Evolutionary conservation across 2,113 vertebrate genomes (phyloP).

Genomic region (Gymnobelideus leadbeateri): DNA sequence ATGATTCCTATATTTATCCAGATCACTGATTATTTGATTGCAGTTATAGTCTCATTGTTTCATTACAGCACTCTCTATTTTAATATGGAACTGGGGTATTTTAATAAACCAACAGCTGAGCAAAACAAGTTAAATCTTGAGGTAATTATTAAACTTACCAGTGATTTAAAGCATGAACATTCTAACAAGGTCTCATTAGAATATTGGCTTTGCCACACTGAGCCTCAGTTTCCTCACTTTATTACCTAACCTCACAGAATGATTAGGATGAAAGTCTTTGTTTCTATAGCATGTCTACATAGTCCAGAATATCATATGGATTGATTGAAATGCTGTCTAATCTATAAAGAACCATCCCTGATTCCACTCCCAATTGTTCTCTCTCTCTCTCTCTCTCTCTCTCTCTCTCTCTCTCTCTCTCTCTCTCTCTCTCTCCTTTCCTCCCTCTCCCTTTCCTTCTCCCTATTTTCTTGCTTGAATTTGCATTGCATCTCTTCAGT

Average conservation of each 20-base stretch:
- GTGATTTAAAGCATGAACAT: conserved; percentile 66
- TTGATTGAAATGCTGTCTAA: background rate
- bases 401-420: background rate
- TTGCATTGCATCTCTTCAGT: background rate
- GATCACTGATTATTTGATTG: conserved; percentile 52
- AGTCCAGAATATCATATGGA: background rate
- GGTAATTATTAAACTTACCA: conserved; percentile 73
- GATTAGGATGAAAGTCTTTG: background rate
- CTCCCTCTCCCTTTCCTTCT: background rate
- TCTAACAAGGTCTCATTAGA: conserved; percentile 53
- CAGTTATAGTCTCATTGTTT: conserved; percentile 68
- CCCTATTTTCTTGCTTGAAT: background rate
- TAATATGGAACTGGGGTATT: conserved; percentile 60
- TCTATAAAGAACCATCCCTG: background rate
- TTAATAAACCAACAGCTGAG: conserved; percentile 65
- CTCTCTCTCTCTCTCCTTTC: background rate
- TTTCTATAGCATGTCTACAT: background rate
- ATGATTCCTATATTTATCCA: conserved; percentile 46
- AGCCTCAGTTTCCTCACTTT: background rate
- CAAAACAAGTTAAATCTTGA: conserved; percentile 67
- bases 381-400: no score
- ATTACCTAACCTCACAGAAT: background rate
- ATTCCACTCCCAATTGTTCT: background rate
- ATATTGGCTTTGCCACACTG: background rate
- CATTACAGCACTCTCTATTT: conserved; percentile 69